Evolutionary conservation across 2,797 vertebrate genomes (phyloP), one percentile per base, ranked within the genome.

Genomic region (Leptoclinus maculatus): DNA sequence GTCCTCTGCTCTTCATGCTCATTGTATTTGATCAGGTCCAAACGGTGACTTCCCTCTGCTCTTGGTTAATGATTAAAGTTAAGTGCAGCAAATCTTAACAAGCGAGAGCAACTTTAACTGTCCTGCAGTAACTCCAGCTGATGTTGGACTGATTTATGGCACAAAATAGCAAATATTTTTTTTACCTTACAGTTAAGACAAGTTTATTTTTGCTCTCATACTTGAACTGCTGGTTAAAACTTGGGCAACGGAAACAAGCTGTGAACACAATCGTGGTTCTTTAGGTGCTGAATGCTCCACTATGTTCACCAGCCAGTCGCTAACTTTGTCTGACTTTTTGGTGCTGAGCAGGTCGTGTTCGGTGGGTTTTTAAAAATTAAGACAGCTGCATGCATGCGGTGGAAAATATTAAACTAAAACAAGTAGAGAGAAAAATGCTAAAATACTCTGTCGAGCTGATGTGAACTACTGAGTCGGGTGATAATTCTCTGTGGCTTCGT

Each of bases 11-110:
- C 32, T 25, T 59, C 29, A 23, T 76, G 54, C 29, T 58, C 68
- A 74, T 66, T 66, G 12, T 14, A 32, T 64, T 81, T 71, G 56
- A 74, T 70, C 23, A 59, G 66, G 51, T n/a, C 41, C 14, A 60
- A 80, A 72, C 43, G 49, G 29, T 23, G 65, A 71, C 60, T 67
- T 67, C 34, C 14, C 62, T 54, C 47, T 47, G 43, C 73, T 67
- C 53, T 25, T 7, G 25, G 43, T 45, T 14, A n/a, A 7, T 62
- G 12, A 80, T 63, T 70, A 74, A 59, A 64, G 17, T 13, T 66
- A 38, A 25, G 8, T 45, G 27, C 3, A 12, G 7, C 14, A 72
- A 57, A 51, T 4, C 29, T 53, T 47, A 47, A 70, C 5, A 66
- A 57, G n/a, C 25, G 23, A 62, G 7, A 66, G 23, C 17, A 69